Evolutionary conservation across 2,888 invertebrate genomes (phyloP), one percentile per base, ranked within the genome.

Genomic region (Dolichopus griseipennis): DNA sequence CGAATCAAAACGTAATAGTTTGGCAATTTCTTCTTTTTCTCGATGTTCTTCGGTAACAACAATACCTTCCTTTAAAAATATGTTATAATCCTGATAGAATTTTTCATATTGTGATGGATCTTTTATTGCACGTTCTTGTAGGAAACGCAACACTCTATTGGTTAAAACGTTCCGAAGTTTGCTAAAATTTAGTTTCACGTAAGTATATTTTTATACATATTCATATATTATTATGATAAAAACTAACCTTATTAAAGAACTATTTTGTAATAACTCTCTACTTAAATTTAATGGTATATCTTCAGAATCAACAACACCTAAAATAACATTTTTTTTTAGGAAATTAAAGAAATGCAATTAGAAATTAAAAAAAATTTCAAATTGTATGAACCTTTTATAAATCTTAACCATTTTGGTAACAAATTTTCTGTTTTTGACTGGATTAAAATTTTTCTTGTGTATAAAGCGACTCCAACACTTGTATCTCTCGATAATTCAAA

Each of bases 241-340:
- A 64, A 65, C 71, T 69, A 67, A 76, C 91, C 85, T 87, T 73
- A 98, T 95, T 5, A 98, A 84, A 33, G 89, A 86, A 80, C 95
- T 95, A 76, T 98, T 97, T 82, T 98, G 98, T 66, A 98, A 83
- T 70, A 98, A 82, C 82, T 98, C 98, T 77, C 98, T 86, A 78
- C 97, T 97, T 70, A 98, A 85, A 86, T 98, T 98, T 68, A 98
- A 83, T 63, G 98, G 98, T 83, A 98, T 97, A 82, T 98, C 98
- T 84, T 98, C 98, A 1, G 96, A 97, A 84, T 98, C 98, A 20
- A 98, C 95, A 41, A 98, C 97, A 77, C 97, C 73, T 73, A 43
- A 22, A 69, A 68, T 33, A 64, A 37, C 37, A 37, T 88, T 76
- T 34, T 33, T 41, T 37, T 67, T 33, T 1, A 62, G 27, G 18